Conservation (phyloP, 2,888 invertebrate genomes). For the Cynaeus angustus region DNA sequence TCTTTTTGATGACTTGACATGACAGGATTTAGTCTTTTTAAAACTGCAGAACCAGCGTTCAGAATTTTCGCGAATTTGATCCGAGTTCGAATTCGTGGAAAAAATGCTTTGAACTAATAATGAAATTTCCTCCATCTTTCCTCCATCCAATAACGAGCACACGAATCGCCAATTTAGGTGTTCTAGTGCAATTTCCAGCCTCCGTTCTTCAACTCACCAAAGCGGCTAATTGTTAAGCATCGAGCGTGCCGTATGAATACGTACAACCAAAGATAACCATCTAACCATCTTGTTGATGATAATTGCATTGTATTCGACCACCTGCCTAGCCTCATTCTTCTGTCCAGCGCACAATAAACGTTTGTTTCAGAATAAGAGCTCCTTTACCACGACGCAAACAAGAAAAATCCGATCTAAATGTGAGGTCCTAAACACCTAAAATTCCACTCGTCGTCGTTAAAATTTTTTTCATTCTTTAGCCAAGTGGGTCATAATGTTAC, state of each 20-base stretch:
- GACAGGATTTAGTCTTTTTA: too few species aligned
- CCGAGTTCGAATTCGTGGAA: too few species aligned
- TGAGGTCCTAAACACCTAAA: neutral
- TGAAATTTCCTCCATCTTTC: too few species aligned
- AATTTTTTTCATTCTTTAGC: too few species aligned
- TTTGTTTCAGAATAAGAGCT: conserved; percentile 45
- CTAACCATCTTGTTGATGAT: conserved; percentile 54
- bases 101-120: too few species aligned
- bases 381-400: conserved; percentile 33
- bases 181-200: neutral
- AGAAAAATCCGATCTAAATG: neutral
- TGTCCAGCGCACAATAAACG: conserved; percentile 50
- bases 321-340: conserved; percentile 57
- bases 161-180: conserved; percentile 2
- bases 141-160: too few species aligned
- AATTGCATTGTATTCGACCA: conserved; percentile 58
- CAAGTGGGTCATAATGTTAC: conserved; percentile 9
- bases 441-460: too few species aligned
- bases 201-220: neutral
- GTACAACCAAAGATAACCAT: conserved; percentile 48
- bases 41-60: too few species aligned
- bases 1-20: too few species aligned
- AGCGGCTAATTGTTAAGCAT: conserved; percentile 52
- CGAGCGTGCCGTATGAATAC: conserved; percentile 52
- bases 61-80: too few species aligned